A percentile compares a stretch with the other conserved stretches of the same genome.
These are phyloP conservation scores for Poecilia picta DNA, from an alignment of 2,797 vertebrate genomes.

Conservation along the genomic window DNA sequence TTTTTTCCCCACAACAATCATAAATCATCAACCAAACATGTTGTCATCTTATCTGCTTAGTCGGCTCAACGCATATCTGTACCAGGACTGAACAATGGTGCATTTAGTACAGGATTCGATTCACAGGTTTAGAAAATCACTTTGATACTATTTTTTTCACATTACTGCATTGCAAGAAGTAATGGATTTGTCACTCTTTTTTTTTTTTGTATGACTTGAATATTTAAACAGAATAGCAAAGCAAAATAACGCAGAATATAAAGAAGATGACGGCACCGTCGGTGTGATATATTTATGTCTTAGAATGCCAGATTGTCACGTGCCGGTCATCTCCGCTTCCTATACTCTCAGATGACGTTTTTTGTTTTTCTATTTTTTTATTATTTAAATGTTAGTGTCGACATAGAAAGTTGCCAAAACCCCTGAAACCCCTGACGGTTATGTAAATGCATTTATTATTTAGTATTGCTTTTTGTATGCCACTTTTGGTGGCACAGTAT, in stretches of 20 bases:
- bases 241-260: conserved; percentile 40
- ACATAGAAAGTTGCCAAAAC: conserved; percentile 42
- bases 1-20: conserved; percentile 14
- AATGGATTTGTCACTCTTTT: conserved; percentile 50
- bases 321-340: conserved; percentile 44
- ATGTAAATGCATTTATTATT: conserved; percentile 69
- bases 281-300: conserved; percentile 69
- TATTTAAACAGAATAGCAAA: conserved; percentile 50
- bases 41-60: conserved; percentile 38
- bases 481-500: conserved; percentile 70
- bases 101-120: conserved; percentile 55
- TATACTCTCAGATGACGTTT: conserved; percentile 23
- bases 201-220: conserved; percentile 53
- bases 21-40: conserved; percentile 22
- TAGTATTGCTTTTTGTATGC: conserved; percentile 70
- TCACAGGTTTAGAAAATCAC: conserved; percentile 61
- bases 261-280: conserved; percentile 51
- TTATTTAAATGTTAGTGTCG: conserved; percentile 45
- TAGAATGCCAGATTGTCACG: conserved; percentile 68
- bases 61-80: conserved; percentile 48
- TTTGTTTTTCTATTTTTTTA: conserved; percentile 52
- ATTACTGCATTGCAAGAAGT: conserved; percentile 50
- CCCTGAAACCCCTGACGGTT: conserved; percentile 28
- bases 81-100: conserved; percentile 45
- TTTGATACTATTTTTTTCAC: conserved; percentile 75